These are phyloP conservation scores for Sakesphorus luctuosus DNA, from an alignment of 2,113 vertebrate genomes.

Conservation along the genomic window DNA sequence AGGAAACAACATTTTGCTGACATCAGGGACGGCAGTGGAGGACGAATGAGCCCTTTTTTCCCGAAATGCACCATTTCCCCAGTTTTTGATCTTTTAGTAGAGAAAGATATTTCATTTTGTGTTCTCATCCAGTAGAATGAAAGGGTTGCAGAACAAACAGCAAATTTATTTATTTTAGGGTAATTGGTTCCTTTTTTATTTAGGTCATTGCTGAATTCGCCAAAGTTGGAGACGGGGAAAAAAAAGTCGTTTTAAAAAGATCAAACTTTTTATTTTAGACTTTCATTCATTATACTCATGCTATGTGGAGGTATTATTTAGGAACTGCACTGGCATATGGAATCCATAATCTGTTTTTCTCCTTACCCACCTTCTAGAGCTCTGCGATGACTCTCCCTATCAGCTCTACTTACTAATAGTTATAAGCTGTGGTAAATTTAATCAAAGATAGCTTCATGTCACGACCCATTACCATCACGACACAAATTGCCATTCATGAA, in stretches of 20 bases:
- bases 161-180: not conserved
- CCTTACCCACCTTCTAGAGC: not conserved
- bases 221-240: not conserved
- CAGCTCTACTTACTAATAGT: slow-evolving; percentile 58
- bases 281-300: not conserved
- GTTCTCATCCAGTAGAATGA: not conserved
- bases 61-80: not conserved
- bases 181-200: slow-evolving; percentile 49
- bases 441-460: slow-evolving; percentile 25
- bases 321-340: not conserved
- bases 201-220: slow-evolving; percentile 32
- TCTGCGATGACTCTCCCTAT: not conserved
- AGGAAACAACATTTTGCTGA: not conserved
- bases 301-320: not conserved
- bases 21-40: not conserved
- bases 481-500: slow-evolving; percentile 37
- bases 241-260: not conserved
- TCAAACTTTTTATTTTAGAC: slow-evolving; percentile 5
- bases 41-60: not conserved
- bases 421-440: slow-evolving; percentile 9
- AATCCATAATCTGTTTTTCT: not conserved
- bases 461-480: not conserved
- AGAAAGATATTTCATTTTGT: slow-evolving; percentile 16
- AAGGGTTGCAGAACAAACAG: slow-evolving; percentile 20
- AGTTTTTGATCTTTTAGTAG: slow-evolving; percentile 26